These are phyloP conservation scores for Mesoclemmys tuberculata DNA, from an alignment of 2,113 vertebrate genomes.

Conservation along the genomic window DNA sequence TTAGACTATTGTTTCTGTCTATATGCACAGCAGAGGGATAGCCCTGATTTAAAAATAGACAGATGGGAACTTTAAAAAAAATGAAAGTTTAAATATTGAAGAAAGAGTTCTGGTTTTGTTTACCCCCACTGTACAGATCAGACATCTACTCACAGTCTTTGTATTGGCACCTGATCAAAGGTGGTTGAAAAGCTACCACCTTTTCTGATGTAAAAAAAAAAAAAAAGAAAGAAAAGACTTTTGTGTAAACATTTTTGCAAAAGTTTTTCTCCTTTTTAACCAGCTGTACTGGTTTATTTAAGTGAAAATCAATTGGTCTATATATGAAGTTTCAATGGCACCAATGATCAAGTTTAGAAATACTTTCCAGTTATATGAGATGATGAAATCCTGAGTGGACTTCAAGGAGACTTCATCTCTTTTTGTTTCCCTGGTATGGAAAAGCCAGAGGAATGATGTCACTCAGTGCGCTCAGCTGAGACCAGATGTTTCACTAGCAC, in stretches of 20 bases:
- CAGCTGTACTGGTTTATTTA: background rate
- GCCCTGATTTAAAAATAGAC: too few relatives aligned
- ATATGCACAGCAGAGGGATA: too few relatives aligned
- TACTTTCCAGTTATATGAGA: background rate
- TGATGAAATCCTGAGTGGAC: background rate
- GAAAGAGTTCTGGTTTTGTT: too few relatives aligned
- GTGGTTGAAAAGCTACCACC: too few relatives aligned
- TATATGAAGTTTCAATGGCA: background rate
- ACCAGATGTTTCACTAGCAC: background rate
- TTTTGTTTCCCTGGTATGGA: background rate
- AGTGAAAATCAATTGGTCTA: background rate
- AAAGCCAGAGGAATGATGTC: background rate
- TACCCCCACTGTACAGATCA: too few relatives aligned
- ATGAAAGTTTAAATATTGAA: too few relatives aligned
- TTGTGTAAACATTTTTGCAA: background rate
- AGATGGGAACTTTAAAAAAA: too few relatives aligned
- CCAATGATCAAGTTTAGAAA: background rate
- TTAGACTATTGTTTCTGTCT: too few relatives aligned
- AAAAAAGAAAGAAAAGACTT: background rate
- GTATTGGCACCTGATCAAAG: too few relatives aligned
- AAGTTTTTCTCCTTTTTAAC: background rate
- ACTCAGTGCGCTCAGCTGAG: background rate
- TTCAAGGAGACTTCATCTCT: rapidly evolving
- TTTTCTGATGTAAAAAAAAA: too few relatives aligned
- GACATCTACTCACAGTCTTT: too few relatives aligned